Percentiles rank a stretch among this genome's conserved stretches.
Evolutionary conservation across 2,888 invertebrate genomes (phyloP).

Genomic region (Allygus modestus): DNA sequence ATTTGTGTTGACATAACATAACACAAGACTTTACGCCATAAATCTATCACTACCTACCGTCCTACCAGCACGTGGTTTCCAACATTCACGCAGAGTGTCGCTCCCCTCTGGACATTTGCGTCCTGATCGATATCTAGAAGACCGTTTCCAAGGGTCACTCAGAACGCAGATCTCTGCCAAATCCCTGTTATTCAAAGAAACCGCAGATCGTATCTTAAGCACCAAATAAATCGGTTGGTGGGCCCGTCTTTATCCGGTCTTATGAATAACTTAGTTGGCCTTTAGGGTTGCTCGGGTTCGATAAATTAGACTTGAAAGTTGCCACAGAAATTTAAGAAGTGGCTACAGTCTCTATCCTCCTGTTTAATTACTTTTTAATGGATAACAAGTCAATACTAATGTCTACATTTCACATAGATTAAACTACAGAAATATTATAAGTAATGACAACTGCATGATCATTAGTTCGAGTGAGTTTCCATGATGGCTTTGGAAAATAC

Average conservation of each 20-base stretch:
- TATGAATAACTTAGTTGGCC: constrained; percentile 57
- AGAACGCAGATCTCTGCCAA: constrained; percentile 40
- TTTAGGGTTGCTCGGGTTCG: neutral
- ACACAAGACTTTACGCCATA: too few species aligned
- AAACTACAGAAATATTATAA: too few species aligned
- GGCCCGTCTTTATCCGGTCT: constrained; percentile 21
- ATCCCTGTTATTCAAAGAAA: constrained; percentile 58
- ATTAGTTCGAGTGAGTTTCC: too few species aligned
- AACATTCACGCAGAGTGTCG: neutral
- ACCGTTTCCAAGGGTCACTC: constrained; percentile 28
- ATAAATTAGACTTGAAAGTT: neutral
- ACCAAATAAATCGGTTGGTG: constrained; percentile 36
- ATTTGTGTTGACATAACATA: too few species aligned
- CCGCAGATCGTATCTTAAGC: constrained; percentile 56
- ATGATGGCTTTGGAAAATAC: too few species aligned
- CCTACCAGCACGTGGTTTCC: neutral
- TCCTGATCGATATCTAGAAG: constrained; percentile 18
- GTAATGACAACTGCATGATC: too few species aligned
- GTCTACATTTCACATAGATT: too few species aligned
- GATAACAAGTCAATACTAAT: too few species aligned
- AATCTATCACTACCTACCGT: too few species aligned
- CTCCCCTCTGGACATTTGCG: constrained; percentile 32
- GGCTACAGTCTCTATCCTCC: too few species aligned
- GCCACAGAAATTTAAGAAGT: too few species aligned
- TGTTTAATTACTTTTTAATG: too few species aligned